phyloP scores from a whole-genome alignment of 2,113 vertebrate genomes.

The Phalacrocorax brasilianus region DNA sequence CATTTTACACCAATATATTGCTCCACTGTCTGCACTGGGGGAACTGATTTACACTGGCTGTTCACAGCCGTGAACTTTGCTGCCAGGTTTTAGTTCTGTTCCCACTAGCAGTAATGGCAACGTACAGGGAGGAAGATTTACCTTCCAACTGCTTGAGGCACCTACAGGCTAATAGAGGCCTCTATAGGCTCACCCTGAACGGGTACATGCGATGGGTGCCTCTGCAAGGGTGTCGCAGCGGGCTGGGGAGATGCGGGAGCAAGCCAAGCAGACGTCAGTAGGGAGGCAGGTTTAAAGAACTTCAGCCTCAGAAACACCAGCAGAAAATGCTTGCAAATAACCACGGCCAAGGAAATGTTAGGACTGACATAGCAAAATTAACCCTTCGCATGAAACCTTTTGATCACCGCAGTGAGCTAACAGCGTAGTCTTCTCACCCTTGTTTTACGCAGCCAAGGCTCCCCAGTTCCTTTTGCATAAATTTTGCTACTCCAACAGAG shows the following conservation, averaged over 20 bases:
- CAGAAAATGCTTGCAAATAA: not conserved
- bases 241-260: not conserved
- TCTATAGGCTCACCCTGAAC: not conserved
- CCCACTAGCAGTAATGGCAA: not conserved
- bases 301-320: not conserved
- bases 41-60: too few species aligned
- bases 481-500: not conserved
- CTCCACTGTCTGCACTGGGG: not conserved
- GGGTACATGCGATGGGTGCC: fast-evolving
- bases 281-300: not conserved
- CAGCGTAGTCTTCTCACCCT: fast-evolving
- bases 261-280: not conserved
- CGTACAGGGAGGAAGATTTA: not conserved
- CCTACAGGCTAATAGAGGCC: fast-evolving
- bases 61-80: not conserved
- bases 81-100: not conserved
- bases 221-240: not conserved
- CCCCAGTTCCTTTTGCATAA: not conserved
- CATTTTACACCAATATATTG: not conserved
- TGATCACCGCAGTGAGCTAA: not conserved
- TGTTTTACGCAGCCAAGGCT: not conserved
- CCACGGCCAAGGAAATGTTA: not conserved
- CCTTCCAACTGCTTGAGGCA: not conserved
- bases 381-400: not conserved
- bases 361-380: not conserved